These are phyloP conservation scores for Panurus biarmicus DNA, from an alignment of 2,113 vertebrate genomes.

Conservation along the genomic window DNA sequence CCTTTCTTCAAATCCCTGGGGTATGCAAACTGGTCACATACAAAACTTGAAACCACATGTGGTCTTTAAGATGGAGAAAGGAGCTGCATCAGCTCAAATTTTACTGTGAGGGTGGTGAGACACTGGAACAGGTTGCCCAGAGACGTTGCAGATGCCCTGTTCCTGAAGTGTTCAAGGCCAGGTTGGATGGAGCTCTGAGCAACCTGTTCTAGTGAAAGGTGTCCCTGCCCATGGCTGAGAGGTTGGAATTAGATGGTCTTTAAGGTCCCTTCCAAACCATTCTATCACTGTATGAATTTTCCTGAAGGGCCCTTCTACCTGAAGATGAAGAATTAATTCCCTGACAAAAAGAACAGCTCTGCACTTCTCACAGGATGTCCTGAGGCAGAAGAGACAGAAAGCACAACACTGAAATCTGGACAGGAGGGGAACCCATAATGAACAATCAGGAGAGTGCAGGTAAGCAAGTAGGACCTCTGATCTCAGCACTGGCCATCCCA, in stretches of 20 bases:
- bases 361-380: background rate
- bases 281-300: background rate
- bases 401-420: background rate
- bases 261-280: background rate
- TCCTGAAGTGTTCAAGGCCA: background rate
- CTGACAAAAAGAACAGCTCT: background rate
- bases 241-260: background rate
- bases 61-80: background rate
- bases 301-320: background rate
- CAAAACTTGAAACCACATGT: background rate
- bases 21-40: background rate
- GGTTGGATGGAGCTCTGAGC: background rate
- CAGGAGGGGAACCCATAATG: background rate
- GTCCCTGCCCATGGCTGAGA: background rate
- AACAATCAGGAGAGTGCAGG: background rate
- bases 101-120: background rate
- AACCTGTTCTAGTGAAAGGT: background rate
- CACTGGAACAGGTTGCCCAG: background rate
- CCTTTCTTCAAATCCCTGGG: background rate
- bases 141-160: background rate
- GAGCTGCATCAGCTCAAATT: background rate
- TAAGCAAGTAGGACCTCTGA: background rate
- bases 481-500: background rate
- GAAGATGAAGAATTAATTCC: background rate
- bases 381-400: background rate